Evolutionary conservation across 2,888 invertebrate genomes (phyloP), one percentile per base, ranked within the genome.

Genomic region (Yponomeuta sedellus): DNA sequence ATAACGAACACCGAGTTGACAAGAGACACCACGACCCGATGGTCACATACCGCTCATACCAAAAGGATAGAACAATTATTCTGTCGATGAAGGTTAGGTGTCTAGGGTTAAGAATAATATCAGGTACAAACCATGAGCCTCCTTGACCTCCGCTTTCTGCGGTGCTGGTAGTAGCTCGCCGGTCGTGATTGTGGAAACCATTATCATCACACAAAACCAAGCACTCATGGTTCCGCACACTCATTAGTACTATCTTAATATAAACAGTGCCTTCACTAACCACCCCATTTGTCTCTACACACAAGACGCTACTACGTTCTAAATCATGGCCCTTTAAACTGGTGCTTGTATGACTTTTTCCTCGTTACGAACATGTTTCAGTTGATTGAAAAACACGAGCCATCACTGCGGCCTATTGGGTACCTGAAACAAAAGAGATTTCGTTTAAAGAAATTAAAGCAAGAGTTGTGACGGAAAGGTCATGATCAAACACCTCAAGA

Each of bases 161-260:
- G 89, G 88, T 28, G 87, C 84, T 64, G 88, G 88, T 56, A 87
- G 83, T 11, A 88, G 75, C 58, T 87, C 83, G 61, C 85, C 80
- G 67, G 82, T 87, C 79, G 86, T 87, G 79, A 91, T 82, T 75
- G 89, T 84, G 70, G 83, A 80, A 84, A 89, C 85, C 77, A 87
- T 85, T 76, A 91, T 81, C 83, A 85, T 82, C 80, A 90, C 77
- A 76, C 82, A 88, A 82, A 84, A 88, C 90, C 89, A 91, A 78
- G 83, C 79, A 83, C 80, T 83, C 90, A 91, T 91, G 85, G 71
- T 87, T 88, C 82, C 78, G 74, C 74, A 83, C 80, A 83, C 81
- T 77, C 88, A 87, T 89, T 82, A 79, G 85, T 83, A 77, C 80
- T 52, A 52, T 16, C 44, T 52, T 52, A 52, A 16, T 52, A 52